Evolutionary conservation across 1,140 invertebrate genomes (phyloP).

Genomic region (Platorchestia sp.): DNA sequence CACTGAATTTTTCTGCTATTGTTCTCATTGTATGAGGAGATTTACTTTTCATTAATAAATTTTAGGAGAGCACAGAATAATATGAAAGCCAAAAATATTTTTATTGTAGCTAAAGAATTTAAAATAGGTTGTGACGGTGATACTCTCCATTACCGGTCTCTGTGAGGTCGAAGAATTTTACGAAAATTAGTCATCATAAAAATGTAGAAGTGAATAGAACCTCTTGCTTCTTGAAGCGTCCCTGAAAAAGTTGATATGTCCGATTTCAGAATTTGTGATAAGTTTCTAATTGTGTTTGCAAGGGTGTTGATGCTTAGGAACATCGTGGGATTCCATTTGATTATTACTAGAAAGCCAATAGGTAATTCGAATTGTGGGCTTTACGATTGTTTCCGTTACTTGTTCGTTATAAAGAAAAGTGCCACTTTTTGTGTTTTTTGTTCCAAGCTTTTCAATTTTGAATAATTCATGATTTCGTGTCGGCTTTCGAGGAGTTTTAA

Average conservation of each 20-base stretch:
- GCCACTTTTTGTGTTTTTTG: neutral
- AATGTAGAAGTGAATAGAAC: neutral
- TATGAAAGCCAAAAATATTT: neutral
- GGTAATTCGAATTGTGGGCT: neutral
- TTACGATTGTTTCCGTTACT: neutral
- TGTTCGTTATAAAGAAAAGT: neutral
- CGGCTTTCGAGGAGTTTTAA: neutral
- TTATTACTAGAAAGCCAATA: neutral
- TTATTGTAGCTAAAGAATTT: neutral
- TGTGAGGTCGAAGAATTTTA: neutral
- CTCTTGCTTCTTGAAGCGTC: neutral
- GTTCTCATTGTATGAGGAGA: neutral
- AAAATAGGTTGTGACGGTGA: neutral
- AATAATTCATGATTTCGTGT: neutral
- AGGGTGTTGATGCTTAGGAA: neutral
- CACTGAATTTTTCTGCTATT: neutral
- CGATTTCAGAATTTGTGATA: neutral
- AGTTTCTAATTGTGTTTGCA: neutral
- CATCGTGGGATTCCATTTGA: neutral
- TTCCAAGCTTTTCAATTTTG: neutral
- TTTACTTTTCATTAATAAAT: neutral
- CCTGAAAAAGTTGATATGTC: neutral
- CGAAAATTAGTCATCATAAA: neutral
- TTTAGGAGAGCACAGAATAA: neutral
- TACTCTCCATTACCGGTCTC: neutral